Evolutionary conservation across 2,797 vertebrate genomes (phyloP).

Genomic region (Bradypus variegatus): DNA sequence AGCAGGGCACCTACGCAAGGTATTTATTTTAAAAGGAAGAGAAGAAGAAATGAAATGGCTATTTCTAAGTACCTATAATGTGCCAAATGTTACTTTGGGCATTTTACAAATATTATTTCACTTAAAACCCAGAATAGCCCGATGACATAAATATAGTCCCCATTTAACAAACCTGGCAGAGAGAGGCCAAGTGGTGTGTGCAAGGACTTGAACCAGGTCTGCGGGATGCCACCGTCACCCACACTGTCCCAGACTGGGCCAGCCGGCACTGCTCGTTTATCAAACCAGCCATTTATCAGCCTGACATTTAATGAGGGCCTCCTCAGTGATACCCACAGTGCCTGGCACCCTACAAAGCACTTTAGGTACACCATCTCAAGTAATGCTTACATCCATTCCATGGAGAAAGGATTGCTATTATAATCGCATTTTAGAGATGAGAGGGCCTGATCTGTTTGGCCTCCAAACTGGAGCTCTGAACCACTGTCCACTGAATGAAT

Average conservation of each 20-base stretch:
- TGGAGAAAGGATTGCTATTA: background rate
- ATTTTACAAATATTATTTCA: background rate
- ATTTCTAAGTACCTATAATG: background rate
- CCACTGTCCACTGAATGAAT: background rate
- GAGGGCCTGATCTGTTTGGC: background rate
- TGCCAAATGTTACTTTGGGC: background rate
- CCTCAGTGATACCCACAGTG: background rate
- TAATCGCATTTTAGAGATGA: background rate
- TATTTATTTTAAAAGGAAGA: background rate
- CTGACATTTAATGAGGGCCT: background rate
- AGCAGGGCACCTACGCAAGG: background rate
- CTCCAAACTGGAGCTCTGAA: background rate
- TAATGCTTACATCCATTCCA: background rate
- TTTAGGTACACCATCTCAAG: fast-evolving
- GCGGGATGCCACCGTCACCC: no score
- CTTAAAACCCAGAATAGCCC: background rate
- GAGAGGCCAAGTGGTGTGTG: background rate
- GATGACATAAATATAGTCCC: background rate
- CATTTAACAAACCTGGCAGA: background rate
- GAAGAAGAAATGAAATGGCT: background rate
- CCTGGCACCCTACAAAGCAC: background rate
- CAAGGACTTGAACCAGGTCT: background rate
- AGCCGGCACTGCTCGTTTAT: background rate
- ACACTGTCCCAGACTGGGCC: background rate
- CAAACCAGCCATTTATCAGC: background rate